Conservation (phyloP, 2,888 invertebrate species). For the Macrosiphum euphorbiae region DNA sequence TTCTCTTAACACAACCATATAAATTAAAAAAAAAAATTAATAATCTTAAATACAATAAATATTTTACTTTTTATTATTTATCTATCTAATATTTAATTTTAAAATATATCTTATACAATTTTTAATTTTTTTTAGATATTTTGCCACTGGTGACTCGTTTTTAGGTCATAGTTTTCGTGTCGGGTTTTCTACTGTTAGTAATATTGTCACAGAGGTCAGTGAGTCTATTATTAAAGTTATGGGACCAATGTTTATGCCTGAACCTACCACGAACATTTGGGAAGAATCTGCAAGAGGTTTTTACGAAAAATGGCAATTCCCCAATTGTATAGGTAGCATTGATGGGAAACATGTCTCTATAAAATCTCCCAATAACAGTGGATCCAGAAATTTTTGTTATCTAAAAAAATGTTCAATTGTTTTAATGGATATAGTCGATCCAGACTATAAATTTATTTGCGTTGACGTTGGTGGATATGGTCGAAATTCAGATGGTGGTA, state of each 20-base stretch:
- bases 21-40: too few relatives aligned
- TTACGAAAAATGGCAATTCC: neutral
- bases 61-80: too few relatives aligned
- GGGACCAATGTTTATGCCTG: neutral
- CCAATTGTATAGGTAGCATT: too few relatives aligned
- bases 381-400: neutral
- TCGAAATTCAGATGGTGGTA: neutral
- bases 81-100: too few relatives aligned
- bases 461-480: neutral
- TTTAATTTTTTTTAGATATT: neutral
- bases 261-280: neutral
- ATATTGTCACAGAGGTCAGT: neutral
- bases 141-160: neutral
- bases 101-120: too few relatives aligned
- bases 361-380: neutral
- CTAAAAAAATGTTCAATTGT: neutral
- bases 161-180: neutral
- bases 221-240: neutral
- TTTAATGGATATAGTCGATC: neutral
- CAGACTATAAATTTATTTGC: slow-evolving; percentile 3
- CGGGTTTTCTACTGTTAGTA: neutral
- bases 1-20: neutral
- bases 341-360: too few relatives aligned
- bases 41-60: too few relatives aligned
- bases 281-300: neutral